A percentile compares a stretch with the other conserved stretches of the same genome.
These are phyloP conservation scores for Vanacampus margaritifer DNA, from an alignment of 2,113 vertebrate species.

Conservation along the genomic window DNA sequence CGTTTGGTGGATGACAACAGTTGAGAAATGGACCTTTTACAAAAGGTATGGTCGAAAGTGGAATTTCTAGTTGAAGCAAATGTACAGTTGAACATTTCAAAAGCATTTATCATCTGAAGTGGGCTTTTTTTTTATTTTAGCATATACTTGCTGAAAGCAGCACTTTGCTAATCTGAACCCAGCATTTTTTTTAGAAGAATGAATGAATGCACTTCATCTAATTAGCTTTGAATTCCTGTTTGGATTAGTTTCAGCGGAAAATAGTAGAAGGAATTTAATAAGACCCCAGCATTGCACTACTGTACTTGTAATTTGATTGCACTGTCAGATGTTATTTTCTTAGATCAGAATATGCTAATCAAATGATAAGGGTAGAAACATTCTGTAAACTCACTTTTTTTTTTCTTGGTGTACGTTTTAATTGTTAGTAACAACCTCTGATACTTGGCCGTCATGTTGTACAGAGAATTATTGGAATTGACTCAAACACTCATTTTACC, in stretches of 20 bases:
- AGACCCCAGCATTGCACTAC: conserved; percentile 45
- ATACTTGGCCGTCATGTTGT: background rate
- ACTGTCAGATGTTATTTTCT: conserved; percentile 34
- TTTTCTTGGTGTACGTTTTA: background rate
- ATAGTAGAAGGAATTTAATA: conserved; percentile 5
- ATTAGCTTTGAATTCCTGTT: conserved; percentile 12
- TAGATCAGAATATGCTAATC: conserved; percentile 13
- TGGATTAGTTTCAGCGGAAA: conserved; percentile 18
- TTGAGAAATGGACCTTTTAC: conserved; percentile 42
- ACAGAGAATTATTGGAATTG: conserved; percentile 11
- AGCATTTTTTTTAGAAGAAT: background rate
- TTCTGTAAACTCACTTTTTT: too few species aligned
- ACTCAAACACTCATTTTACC: background rate
- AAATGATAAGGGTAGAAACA: conserved; percentile 5
- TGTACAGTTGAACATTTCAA: background rate
- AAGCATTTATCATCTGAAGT: conserved; percentile 10
- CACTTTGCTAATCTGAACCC: too few species aligned
- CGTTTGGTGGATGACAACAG: conserved; percentile 81
- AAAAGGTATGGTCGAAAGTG: background rate
- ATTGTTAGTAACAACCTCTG: background rate
- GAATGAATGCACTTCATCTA: conserved; percentile 58
- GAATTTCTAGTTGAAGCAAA: background rate
- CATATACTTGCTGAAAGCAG: background rate
- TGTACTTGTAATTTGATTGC: conserved; percentile 48
- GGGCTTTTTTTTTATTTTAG: background rate